These are phyloP conservation scores for Ashinkailepas kermadecensis DNA, from an alignment of 2,888 invertebrate species.

Conservation along the genomic window DNA sequence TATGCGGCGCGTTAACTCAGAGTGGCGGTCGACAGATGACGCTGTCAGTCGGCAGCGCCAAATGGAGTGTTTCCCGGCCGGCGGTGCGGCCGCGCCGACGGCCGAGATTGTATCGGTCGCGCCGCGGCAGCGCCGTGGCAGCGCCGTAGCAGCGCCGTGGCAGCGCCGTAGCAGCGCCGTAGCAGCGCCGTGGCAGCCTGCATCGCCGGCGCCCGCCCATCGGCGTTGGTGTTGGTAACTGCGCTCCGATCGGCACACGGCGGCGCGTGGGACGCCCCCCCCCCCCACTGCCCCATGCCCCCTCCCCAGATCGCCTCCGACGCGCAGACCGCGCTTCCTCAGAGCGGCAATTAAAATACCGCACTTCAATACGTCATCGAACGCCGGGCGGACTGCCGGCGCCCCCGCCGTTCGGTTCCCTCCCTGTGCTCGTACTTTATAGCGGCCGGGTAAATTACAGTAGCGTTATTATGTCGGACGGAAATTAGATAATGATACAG, in stretches of 20 bases:
- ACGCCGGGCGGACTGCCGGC: background rate
- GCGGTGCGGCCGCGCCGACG: background rate
- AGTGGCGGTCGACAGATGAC: background rate
- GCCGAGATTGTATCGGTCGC: too few relatives aligned
- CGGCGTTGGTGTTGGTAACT: too few relatives aligned
- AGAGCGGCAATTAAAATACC: background rate
- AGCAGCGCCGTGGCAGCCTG: too few relatives aligned
- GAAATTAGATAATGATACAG: slow-evolving; percentile 17
- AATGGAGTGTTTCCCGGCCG: background rate
- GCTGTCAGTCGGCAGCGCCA: background rate
- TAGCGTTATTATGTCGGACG: slow-evolving; percentile 13
- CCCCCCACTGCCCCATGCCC: too few relatives aligned
- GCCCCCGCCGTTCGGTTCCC: background rate
- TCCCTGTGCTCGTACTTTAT: background rate
- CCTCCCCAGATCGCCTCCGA: background rate
- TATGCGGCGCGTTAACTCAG: background rate
- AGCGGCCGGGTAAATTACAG: slow-evolving; percentile 9
- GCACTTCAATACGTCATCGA: background rate
- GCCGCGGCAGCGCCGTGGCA: too few relatives aligned
- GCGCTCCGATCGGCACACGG: too few relatives aligned
- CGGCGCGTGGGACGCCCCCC: background rate
- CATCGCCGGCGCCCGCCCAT: too few relatives aligned
- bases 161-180: too few relatives aligned
- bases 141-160: too few relatives aligned
- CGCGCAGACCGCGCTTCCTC: background rate